Base-by-base conservation (phyloP, 2,113 vertebrate species). In the Barbus barbus region DNA sequence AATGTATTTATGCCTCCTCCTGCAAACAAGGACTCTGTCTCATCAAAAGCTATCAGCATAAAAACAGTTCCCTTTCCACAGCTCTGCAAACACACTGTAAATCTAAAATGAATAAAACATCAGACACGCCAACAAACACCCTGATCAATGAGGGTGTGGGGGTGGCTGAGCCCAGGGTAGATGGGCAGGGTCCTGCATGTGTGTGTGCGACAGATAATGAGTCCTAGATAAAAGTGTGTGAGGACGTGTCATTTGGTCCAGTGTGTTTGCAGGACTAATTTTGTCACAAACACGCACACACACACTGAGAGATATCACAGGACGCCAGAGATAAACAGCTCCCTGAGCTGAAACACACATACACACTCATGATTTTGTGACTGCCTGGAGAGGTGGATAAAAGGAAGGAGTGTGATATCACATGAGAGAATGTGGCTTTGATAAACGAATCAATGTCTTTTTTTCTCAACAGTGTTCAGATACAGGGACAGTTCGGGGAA, bases 51-150 rank as follows among this genome's bases (percentile, higher is more conserved):
- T 81, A 86, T 84, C 82, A 83, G 67, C 67, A 75, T 73, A 69
- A 83, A 85, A 83, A 85, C 83, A 78, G 85, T 74, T 60, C 78
- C 63, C 78, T 82, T 36, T 88, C 33, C 84, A 78, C 67, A 53
- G 26, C 69, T 63, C 72, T 77, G 36, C 44, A 56, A 84, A 85
- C 48, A 80, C 63, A 86, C 77, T 86, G 82, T 88, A 86, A 72
- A 88, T 84, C 82, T n/a, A n/a, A 46, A 20, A 83, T 88, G 78
- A 84, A 88, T 86, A 81, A 86, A 84, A 84, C 81, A 87, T 85
- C 48, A 80, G 53, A 73, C 74, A 85, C 33, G 20, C 73, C 58
- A 79, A 83, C 67, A 83, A 78, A 79, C 75, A 69, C 81, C 76
- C 26, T 72, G 84, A 84, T 84, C 82, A 84, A 58, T 86, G 71